phyloP scores from a whole-genome alignment of 2,797 vertebrate genomes.

The Silurus aristotelis region DNA sequence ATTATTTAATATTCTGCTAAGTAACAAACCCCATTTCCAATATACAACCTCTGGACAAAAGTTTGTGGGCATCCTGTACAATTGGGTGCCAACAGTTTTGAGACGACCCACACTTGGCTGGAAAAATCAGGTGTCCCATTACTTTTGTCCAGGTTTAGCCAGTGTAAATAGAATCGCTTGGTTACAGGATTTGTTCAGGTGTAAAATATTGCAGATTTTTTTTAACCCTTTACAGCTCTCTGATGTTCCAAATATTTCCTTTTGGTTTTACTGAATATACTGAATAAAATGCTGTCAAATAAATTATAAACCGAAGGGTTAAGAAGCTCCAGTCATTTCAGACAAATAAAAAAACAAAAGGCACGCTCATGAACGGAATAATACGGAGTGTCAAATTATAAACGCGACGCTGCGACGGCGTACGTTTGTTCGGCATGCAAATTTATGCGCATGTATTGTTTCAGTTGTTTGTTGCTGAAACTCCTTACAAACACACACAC shows the following conservation, averaged over 20 bases:
- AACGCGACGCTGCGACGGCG: not conserved
- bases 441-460: not conserved
- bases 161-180: not conserved
- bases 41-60: not conserved
- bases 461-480: not conserved
- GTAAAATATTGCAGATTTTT: not conserved
- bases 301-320: no score
- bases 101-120: no score
- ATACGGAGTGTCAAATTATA: not conserved
- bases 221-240: not conserved
- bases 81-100: no score
- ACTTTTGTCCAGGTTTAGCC: not conserved
- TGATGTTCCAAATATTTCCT: not conserved
- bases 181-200: not conserved
- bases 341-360: not conserved
- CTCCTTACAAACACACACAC: not conserved
- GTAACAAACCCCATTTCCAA: not conserved
- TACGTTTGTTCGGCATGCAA: not conserved
- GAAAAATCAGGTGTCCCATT: no score
- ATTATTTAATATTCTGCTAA: not conserved
- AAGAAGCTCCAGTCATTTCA: not conserved
- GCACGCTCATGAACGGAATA: not conserved
- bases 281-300: not conserved
- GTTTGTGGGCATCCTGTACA: no score
- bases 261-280: not conserved